A percentile compares a stretch with the other conserved stretches of the same genome.
phyloP scores from a whole-genome alignment of 1,140 invertebrate species.

The Drosophila neocordata region DNA sequence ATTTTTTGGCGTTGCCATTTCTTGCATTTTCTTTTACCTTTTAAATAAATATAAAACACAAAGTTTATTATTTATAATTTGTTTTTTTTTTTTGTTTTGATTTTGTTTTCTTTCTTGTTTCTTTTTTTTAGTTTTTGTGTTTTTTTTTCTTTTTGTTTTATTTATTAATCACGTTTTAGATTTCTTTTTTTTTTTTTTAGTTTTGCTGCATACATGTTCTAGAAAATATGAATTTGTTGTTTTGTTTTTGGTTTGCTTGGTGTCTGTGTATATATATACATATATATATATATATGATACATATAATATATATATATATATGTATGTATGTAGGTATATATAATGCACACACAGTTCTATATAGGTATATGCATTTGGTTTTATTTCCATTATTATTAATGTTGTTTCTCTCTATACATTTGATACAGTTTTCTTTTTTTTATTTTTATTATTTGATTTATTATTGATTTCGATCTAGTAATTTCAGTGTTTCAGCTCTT shows the following conservation, averaged over 20 bases:
- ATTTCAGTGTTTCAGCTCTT: constrained; percentile 54
- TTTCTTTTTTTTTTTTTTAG: too few species aligned
- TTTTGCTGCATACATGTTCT: constrained; percentile 63
- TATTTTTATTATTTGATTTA: constrained; percentile 12
- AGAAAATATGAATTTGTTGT: constrained; percentile 60
- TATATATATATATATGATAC: constrained; percentile 59
- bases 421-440: constrained; percentile 30
- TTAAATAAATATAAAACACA: background rate
- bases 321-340: constrained; percentile 44
- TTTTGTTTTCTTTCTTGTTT: constrained; percentile 26
- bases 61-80: constrained; percentile 13
- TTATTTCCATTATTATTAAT: constrained; percentile 46
- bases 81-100: constrained; percentile 1
- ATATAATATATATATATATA: constrained; percentile 64
- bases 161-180: constrained; percentile 48
- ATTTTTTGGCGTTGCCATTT: background rate
- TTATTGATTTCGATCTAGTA: constrained; percentile 13
- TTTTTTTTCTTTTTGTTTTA: constrained; percentile 55
- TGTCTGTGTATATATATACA: constrained; percentile 46
- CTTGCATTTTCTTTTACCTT: background rate
- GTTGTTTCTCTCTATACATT: constrained; percentile 57
- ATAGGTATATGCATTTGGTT: constrained; percentile 48
- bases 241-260: constrained; percentile 47
- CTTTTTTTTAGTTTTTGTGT: constrained; percentile 43
- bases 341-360: constrained; percentile 49